phyloP scores from a whole-genome alignment of 2,888 invertebrate species.

The Thecocarcelia acutangulata region DNA sequence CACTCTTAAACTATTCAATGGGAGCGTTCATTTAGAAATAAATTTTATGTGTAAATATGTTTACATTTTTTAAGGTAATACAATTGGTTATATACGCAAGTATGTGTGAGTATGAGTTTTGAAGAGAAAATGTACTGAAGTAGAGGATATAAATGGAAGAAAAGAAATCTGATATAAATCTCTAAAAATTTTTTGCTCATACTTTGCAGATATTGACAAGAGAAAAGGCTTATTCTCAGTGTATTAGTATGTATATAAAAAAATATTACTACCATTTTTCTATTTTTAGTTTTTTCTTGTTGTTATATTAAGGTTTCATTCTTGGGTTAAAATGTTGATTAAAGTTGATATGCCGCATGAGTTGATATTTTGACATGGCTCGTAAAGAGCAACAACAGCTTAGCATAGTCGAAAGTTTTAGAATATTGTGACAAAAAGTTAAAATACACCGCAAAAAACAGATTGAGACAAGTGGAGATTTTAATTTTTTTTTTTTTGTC shows the following conservation, averaged over 20 bases:
- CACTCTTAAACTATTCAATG: constrained; percentile 48
- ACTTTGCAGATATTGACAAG: background rate
- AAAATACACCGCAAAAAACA: constrained; percentile 41
- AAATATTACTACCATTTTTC: constrained; percentile 54
- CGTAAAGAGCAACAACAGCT: constrained; percentile 35
- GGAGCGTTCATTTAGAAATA: constrained; percentile 65
- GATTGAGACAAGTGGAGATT: too few relatives aligned
- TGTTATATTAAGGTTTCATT: constrained; percentile 56
- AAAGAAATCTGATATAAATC: constrained; percentile 47
- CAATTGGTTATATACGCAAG: background rate
- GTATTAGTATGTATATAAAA: constrained; percentile 42
- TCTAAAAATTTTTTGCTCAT: background rate
- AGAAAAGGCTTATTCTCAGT: constrained; percentile 39
- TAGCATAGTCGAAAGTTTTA: constrained; percentile 18
- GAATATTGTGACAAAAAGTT: constrained; percentile 45
- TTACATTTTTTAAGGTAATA: constrained; percentile 46
- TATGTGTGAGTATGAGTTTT: background rate
- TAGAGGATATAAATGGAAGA: constrained; percentile 29
- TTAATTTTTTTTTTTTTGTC: too few relatives aligned
- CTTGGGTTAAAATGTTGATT: constrained; percentile 60
- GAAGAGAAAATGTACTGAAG: constrained; percentile 20
- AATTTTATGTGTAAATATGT: constrained; percentile 32
- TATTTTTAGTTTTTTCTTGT: constrained; percentile 16
- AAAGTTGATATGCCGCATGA: constrained; percentile 69
- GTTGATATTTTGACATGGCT: constrained; percentile 56